These are phyloP conservation scores for Cyanocitta stelleri DNA, from an alignment of 2,113 vertebrate species.

Conservation along the genomic window DNA sequence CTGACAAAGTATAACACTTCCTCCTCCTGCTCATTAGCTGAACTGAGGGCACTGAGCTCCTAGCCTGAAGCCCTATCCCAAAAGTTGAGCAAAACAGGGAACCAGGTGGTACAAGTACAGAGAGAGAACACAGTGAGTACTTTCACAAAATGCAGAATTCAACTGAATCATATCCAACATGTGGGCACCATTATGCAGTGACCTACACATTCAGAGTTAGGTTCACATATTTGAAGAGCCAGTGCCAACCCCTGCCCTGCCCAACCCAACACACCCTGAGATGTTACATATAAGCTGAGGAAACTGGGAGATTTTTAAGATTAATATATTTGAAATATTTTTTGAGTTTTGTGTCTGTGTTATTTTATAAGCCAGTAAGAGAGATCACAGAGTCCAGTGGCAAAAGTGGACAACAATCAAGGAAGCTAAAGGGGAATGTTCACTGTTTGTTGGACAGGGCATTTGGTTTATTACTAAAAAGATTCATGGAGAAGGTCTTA, in stretches of 20 bases:
- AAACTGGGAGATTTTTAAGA: not conserved
- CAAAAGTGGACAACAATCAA: not conserved
- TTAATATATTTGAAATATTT: not conserved
- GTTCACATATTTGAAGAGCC: not conserved
- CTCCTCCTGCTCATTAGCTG: not conserved
- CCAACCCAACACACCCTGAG: not conserved
- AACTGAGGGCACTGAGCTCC: not conserved
- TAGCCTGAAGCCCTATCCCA: not conserved
- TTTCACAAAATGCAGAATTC: not conserved
- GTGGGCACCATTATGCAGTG: not conserved
- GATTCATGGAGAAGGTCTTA: not conserved
- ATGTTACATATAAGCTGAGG: not conserved
- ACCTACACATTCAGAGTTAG: not conserved
- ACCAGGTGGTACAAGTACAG: not conserved
- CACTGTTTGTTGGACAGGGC: not conserved
- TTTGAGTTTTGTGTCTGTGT: not conserved
- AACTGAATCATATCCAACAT: not conserved
- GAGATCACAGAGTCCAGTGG: not conserved
- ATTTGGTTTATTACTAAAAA: not conserved
- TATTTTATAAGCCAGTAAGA: not conserved
- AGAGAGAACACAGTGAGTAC: not conserved
- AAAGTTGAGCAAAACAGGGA: not conserved
- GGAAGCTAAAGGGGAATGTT: not conserved
- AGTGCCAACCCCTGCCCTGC: not conserved
- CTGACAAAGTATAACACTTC: not conserved